Base-by-base conservation (phyloP, 1,140 invertebrate species). In the Drosophila lacertosa region DNA sequence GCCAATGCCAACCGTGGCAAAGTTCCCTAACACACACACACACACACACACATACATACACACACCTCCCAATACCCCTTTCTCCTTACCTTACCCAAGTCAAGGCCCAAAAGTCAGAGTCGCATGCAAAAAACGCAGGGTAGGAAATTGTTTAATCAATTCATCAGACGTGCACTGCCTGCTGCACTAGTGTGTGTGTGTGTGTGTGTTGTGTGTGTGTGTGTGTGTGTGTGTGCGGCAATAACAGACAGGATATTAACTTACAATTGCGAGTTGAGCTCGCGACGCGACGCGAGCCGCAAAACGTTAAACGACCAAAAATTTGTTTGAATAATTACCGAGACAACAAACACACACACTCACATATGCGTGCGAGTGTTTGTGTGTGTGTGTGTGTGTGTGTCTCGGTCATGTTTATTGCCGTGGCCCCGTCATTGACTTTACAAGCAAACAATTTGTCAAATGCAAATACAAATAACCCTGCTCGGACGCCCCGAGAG, bases 361-460 rank as follows among this genome's bases (percentile, higher is more conserved):
- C 44, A 50, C 18, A 44, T 13, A 39, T 22, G 44, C 4, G 22
- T 13, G 24, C 4, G 22, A 10, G 18, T 20, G 11, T 57, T 11
- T 45, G 7, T 20, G 39, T 4, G 47, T 26, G 44, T 35, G 59
- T 42, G 20, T 40, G 26, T 39, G 29, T 51, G 45, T 37, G 39
- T 22, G 15, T 35, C 26, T 40, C 24, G 22, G 54, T 22, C 42
- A 72, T 76, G 75, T 76, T 76, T 73, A 73, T 76, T 71, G 81
- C 74, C 48, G 44, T 72, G 55, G 55, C 24, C 71, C 69, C 54
- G 39, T 77, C 68, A 59, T 79, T 79, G 74, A 83, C 55, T 86
- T 88, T 88, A 88, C 82, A 88, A 88, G 82, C 82, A 88, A 88
- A 82, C 82, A 88, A 88, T 88, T 88, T 88, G 82, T 88, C 82